These are phyloP conservation scores for Yponomeuta sedellus DNA, from an alignment of 2,888 invertebrate species.

Conservation along the genomic window DNA sequence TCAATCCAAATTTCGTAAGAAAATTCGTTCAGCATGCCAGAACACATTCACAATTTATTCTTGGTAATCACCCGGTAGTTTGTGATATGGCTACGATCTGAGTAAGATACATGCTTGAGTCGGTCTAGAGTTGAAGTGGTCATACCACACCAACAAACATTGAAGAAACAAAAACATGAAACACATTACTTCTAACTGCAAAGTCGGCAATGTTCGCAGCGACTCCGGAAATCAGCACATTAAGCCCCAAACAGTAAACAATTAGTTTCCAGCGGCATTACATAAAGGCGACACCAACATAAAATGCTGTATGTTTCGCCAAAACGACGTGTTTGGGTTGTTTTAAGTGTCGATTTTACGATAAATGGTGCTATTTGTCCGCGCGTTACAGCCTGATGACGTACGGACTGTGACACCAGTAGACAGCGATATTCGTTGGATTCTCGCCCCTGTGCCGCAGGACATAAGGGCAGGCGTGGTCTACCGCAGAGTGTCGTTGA, in stretches of 20 bases:
- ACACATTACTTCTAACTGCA: neutral
- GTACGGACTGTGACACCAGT: conserved; percentile 28
- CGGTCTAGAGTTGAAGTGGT: too few relatives aligned
- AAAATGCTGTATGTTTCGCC: conserved; percentile 49
- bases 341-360: conserved; percentile 67
- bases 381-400: conserved; percentile 55
- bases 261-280: conserved; percentile 12
- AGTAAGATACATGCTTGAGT: too few relatives aligned
- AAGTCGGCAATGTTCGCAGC: neutral
- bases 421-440: neutral
- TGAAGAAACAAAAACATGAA: neutral
- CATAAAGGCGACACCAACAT: conserved; percentile 22
- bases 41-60: too few relatives aligned
- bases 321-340: conserved; percentile 56
- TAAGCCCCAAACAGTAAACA: conserved; percentile 19
- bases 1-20: too few relatives aligned
- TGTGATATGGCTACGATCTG: too few relatives aligned
- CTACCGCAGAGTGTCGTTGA: neutral
- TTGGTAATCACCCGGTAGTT: too few relatives aligned
- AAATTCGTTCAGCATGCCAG: too few relatives aligned
- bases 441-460: neutral
- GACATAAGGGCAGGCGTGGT: neutral
- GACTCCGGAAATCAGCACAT: conserved; percentile 10
- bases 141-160: too few relatives aligned
- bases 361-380: conserved; percentile 66